These are phyloP conservation scores for Bathynomus jamesi DNA, from an alignment of 1,140 invertebrate genomes.

Conservation along the genomic window DNA sequence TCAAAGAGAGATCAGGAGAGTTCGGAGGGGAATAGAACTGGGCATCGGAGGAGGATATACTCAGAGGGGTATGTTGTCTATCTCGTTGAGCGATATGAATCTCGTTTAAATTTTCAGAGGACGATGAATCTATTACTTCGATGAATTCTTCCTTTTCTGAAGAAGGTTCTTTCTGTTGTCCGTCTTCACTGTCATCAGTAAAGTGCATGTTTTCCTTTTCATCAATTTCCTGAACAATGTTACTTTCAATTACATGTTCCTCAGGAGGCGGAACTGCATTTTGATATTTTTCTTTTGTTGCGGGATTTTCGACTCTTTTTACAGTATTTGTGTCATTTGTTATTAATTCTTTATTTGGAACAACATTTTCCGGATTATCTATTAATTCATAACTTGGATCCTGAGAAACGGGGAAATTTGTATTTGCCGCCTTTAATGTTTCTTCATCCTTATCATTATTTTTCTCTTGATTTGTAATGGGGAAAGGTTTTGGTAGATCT, in stretches of 20 bases:
- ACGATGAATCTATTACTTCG: too few relatives aligned
- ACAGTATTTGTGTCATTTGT: neutral
- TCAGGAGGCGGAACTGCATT: too few relatives aligned
- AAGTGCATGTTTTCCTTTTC: neutral
- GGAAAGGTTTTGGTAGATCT: too few relatives aligned
- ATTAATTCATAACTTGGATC: neutral
- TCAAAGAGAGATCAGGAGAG: slow-evolving; percentile 29
- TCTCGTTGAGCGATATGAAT: slow-evolving; percentile 12
- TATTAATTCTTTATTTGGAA: neutral
- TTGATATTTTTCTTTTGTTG: neutral
- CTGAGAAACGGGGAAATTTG: neutral
- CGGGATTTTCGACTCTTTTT: neutral
- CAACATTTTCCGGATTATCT: neutral
- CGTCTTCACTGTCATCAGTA: neutral
- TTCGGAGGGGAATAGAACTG: slow-evolving; percentile 34
- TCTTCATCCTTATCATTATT: too few relatives aligned
- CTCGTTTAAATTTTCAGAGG: slow-evolving; percentile 23
- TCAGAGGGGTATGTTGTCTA: slow-evolving; percentile 31
- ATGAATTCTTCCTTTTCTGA: too few relatives aligned
- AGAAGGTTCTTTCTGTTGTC: neutral
- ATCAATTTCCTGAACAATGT: too few relatives aligned
- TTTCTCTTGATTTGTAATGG: too few relatives aligned
- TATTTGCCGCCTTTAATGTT: too few relatives aligned
- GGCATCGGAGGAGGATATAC: slow-evolving; percentile 35
- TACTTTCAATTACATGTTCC: too few relatives aligned